Conservation (phyloP, 1,140 invertebrate species). For the Caenorhabditis latens region DNA sequence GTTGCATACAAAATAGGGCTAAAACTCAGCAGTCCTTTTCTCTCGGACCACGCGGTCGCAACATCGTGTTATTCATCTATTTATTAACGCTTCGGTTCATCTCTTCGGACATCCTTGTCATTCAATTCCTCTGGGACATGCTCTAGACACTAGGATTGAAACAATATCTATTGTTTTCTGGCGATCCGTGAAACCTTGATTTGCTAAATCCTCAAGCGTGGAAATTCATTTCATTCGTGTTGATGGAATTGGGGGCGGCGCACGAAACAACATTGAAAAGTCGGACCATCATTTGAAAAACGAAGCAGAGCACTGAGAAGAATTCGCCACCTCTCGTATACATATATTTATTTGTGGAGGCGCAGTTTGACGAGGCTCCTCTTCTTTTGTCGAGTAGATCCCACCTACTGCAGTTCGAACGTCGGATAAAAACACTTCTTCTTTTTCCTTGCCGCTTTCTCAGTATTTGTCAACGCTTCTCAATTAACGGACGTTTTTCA, state of each 20-base stretch:
- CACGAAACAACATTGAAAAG: constrained; percentile 23
- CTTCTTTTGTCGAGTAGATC: constrained; percentile 47
- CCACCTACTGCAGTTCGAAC: constrained; percentile 39
- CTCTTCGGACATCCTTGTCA: constrained; percentile 32
- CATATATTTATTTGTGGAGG: constrained; percentile 41
- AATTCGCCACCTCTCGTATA: constrained; percentile 18
- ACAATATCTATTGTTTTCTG: constrained; percentile 22
- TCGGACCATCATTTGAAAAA: constrained; percentile 37
- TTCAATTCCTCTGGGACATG: not conserved
- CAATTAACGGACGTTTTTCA: constrained; percentile 32
- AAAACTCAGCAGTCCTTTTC: constrained; percentile 35
- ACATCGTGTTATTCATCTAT: constrained; percentile 47
- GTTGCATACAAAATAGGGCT: constrained; percentile 38
- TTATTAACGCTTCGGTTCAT: constrained; percentile 50
- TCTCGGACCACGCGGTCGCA: constrained; percentile 16
- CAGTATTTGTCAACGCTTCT: not conserved
- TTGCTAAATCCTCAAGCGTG: not conserved
- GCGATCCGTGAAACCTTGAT: constrained; percentile 6
- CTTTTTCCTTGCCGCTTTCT: not conserved
- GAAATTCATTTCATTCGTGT: not conserved
- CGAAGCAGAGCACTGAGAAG: not conserved
- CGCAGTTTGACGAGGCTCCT: constrained; percentile 38
- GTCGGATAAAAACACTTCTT: constrained; percentile 41
- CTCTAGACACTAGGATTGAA: not conserved
- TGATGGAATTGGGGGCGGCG: constrained; percentile 39